Base-by-base conservation (phyloP, 2,113 vertebrate species). In the Leptosomus discolor region DNA sequence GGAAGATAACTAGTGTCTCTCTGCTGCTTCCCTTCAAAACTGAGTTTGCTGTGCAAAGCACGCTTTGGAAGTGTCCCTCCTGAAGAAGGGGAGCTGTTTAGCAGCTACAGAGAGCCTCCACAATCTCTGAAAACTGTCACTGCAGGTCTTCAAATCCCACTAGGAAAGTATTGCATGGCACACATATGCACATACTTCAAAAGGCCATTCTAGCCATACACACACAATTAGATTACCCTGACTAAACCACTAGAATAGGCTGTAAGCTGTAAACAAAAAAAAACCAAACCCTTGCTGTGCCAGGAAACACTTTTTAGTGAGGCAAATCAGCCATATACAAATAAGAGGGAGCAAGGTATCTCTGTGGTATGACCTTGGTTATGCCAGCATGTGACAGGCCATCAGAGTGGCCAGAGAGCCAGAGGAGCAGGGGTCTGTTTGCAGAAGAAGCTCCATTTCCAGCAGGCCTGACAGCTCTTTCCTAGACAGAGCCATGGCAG, bases 151-250 rank as follows among this genome's bases (percentile, higher is more conserved):
- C 45, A 76, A 14, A 80, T 61, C 30, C 51, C 36, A 27, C 41
- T 57, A 3, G 18, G 16, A 67, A 67, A 50, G 26, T 26, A 50
- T 8, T 37, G n/a, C 46, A 15, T 9, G 41, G 41, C 41, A 11
- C 7, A 4, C 4, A 1, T 9, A 36, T 1, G 12, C 27, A 37
- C 8, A 1, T 9, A 32, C 37, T 88, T 70, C 32, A 65, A 39
- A 54, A 85, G 19, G 51, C 54, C 54, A 5, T 74, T 90, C 39
- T 41, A 56, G 50, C 39, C 57, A 46, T 45, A 45, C 8, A 5
- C 12, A 6, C 8, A 23, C n/a, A 67, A 26, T 48, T 30, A 36
- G 21, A 63, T 80, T n/a, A 77, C 8, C 22, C 43, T 48, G 39
- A 75, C 51, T 75, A 6, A 74, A 86, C 36, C 21, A 50, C n/a